These are phyloP conservation scores for Myotis yumanensis DNA, from an alignment of 2,113 vertebrate species.

Conservation along the genomic window DNA sequence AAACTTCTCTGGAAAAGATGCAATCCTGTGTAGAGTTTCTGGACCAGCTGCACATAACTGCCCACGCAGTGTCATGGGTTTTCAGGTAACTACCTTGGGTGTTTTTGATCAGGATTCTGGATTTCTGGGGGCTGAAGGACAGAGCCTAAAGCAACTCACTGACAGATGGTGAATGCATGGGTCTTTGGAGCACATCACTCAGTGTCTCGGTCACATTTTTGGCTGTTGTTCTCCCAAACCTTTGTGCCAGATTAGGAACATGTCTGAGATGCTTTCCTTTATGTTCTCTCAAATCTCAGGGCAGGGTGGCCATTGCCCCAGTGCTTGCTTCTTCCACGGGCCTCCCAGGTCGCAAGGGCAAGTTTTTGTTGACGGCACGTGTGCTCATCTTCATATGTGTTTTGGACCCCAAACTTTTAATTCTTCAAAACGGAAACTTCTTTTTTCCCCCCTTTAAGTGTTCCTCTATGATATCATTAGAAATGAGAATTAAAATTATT, in stretches of 20 bases:
- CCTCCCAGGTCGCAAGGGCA: conserved; percentile 85
- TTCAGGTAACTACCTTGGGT: conserved; percentile 54
- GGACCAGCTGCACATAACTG: not conserved
- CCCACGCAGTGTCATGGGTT: not conserved
- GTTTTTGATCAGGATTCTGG: conserved; percentile 71
- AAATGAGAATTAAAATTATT: not conserved
- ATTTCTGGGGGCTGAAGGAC: conserved; percentile 52
- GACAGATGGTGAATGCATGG: conserved; percentile 70
- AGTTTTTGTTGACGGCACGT: conserved; percentile 77
- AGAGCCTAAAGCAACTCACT: not conserved
- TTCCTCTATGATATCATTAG: conserved; percentile 79
- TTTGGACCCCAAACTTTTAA: conserved; percentile 80
- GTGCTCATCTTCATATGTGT: conserved; percentile 77
- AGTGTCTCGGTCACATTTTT: conserved; percentile 67
- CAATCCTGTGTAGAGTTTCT: not conserved
- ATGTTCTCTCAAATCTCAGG: conserved; percentile 84
- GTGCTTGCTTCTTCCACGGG: conserved; percentile 73
- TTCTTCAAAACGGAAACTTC: conserved; percentile 82
- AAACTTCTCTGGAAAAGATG: not conserved
- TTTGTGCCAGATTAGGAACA: conserved; percentile 73
- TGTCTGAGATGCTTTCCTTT: conserved; percentile 45
- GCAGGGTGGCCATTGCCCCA: conserved; percentile 77
- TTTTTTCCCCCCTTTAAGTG: conserved; percentile 77
- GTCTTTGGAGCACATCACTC: conserved; percentile 78
- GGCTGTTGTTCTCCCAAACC: conserved; percentile 75